Percentiles rank a stretch among this genome's conserved stretches.
Evolutionary conservation across 2,797 vertebrate genomes (phyloP).

Genomic region (Aotus griseimembra): DNA sequence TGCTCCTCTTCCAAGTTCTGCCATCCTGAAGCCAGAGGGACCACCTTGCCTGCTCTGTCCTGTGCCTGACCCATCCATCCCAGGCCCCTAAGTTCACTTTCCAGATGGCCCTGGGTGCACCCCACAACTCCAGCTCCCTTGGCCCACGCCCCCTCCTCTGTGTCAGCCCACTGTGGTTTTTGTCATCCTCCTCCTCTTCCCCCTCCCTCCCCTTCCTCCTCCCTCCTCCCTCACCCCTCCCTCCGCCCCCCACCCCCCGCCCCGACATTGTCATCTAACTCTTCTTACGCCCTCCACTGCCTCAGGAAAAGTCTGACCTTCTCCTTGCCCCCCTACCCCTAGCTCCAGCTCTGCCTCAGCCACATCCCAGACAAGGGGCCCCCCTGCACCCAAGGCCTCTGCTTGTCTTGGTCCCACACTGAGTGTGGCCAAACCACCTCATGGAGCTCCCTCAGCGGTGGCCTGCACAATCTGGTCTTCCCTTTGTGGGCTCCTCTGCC

Average conservation of each 20-base stretch:
- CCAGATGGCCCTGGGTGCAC: not conserved
- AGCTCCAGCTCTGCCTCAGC: not conserved
- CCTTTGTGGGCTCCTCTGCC: not conserved
- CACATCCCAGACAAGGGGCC: rapidly evolving
- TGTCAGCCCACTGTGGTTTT: too few relatives aligned
- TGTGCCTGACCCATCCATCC: not conserved
- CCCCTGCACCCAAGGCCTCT: not conserved
- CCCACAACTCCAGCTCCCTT: not conserved
- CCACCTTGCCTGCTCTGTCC: not conserved
- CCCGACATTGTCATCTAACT: not conserved
- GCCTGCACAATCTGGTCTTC: rapidly evolving
- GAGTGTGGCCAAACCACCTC: too few relatives aligned
- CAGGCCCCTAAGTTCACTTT: not conserved
- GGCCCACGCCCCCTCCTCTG: not conserved
- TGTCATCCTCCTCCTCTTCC: too few relatives aligned
- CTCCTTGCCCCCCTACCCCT: not conserved
- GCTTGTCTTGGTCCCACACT: not conserved
- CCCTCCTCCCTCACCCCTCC: too few relatives aligned
- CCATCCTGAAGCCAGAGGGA: not conserved
- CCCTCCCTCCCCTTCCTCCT: too few relatives aligned
- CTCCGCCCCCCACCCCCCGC: too few relatives aligned
- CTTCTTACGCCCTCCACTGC: not conserved
- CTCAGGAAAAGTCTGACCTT: not conserved
- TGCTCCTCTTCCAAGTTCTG: not conserved
- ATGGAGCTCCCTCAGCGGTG: not conserved